Evolutionary conservation across 2,888 invertebrate genomes (phyloP), one percentile per base, ranked within the genome.

Genomic region (Hydrotaea diabolus): DNA sequence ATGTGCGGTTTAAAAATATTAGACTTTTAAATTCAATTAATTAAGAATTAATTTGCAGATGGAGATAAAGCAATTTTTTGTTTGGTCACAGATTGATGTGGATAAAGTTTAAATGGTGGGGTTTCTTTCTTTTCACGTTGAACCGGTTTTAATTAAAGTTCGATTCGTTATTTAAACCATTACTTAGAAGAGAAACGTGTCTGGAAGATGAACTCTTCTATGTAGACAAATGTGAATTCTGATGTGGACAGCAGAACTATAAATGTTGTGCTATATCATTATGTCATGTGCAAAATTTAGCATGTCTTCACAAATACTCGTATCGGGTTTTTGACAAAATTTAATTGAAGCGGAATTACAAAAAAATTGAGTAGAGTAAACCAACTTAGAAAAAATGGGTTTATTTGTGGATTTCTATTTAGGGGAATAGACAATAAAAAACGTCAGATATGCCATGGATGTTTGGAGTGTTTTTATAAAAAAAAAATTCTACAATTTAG

Each of bases 21-120:
- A n/a, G 39, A 43, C 13, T 66, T 43, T 66, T 17, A 36, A 64
- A 64, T 49, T 64, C 19, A 43, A 43, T 43, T 66, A 66, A 66
- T 66, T 66, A 66, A 26, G 23, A 26, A 59, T 59, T 26, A 26
- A 59, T 59, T 59, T 59, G 23, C 23, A 59, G 49, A 49, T 2
- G 1, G 13, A 13, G 49, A 49, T 49, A n/a, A 49, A 49, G 3
- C n/a, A n/a, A 31, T 31, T 31, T 31, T 49, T 49, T 39, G 3
- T 39, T n/a, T 49, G 49, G 13, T 2, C 49, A 49, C 15, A 4
- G 15, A n/a, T 7, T 49, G 49, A 49, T 49, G n/a, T 49, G 15
- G 49, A 49, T 49, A n/a, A 49, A 49, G 49, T 49, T 15, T 49
- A 5, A n/a, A 7, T 13, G 49, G n/a, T 8, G 8, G 4, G 49